A percentile compares a stretch with the other conserved stretches of the same genome.
Evolutionary conservation across 64 coral and sea anemone species (phyloP).

Genomic region (Montipora capricornis): DNA sequence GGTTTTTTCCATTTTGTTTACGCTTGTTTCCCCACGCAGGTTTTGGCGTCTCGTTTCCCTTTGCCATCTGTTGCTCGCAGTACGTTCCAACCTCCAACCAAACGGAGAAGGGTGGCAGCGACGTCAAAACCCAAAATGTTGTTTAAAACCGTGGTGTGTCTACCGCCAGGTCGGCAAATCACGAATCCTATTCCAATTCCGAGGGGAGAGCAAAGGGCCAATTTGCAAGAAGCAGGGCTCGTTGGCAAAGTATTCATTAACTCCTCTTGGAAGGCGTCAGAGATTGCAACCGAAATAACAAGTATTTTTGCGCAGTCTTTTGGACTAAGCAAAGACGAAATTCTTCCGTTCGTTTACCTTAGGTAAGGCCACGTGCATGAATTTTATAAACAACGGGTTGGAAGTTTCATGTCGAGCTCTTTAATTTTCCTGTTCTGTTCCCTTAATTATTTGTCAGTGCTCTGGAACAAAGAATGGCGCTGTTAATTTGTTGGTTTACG

Average conservation of each 20-base stretch:
- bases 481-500: background rate
- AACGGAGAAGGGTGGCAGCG: background rate
- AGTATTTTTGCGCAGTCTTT: background rate
- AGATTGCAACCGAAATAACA: background rate
- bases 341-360: background rate
- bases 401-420: background rate
- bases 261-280: background rate
- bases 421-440: background rate
- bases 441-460: background rate
- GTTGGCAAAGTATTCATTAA: background rate
- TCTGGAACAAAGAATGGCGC: background rate
- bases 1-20: background rate
- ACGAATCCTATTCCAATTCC: background rate
- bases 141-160: background rate
- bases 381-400: background rate
- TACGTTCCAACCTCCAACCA: background rate
- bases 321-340: background rate
- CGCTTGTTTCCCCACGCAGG: background rate
- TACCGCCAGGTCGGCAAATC: background rate
- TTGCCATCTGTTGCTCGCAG: background rate
- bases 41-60: background rate
- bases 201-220: background rate
- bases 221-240: background rate
- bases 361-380: background rate
- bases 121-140: background rate